A percentile compares a stretch with the other conserved stretches of the same genome.
phyloP scores from a whole-genome alignment of 2,888 invertebrate genomes.

The Microdon myrmicae region DNA sequence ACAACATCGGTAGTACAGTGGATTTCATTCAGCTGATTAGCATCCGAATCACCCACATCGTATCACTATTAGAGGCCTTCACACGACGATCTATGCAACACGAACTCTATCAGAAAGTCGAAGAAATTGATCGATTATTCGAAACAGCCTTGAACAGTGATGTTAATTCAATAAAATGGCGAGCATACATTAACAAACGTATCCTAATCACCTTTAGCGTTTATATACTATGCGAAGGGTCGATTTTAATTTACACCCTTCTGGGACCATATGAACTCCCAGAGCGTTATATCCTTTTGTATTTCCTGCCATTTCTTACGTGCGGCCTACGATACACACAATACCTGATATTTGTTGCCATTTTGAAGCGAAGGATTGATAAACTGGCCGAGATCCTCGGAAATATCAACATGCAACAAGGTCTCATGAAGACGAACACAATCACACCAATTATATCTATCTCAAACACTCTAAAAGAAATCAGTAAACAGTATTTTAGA shows the following conservation, averaged over 20 bases:
- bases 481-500: conserved; percentile 14
- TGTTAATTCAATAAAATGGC: conserved; percentile 55
- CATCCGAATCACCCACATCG: conserved; percentile 59
- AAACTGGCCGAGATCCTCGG: conserved; percentile 55
- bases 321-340: conserved; percentile 62
- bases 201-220: conserved; percentile 54
- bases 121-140: conserved; percentile 60
- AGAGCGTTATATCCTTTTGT: conserved; percentile 58
- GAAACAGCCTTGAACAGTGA: conserved; percentile 56
- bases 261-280: conserved; percentile 34
- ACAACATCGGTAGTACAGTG: conserved; percentile 57
- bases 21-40: conserved; percentile 62
- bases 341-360: conserved; percentile 56
- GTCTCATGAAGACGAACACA: conserved; percentile 1
- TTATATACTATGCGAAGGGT: conserved; percentile 55
- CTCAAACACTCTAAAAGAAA: background rate
- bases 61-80: conserved; percentile 58
- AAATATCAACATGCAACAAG: conserved; percentile 50
- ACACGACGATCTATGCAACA: conserved; percentile 54
- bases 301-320: conserved; percentile 58
- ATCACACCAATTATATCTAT: conserved; percentile 13
- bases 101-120: conserved; percentile 54
- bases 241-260: conserved; percentile 55
- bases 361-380: conserved; percentile 59
- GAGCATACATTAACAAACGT: conserved; percentile 28